Percentiles rank a stretch among this genome's conserved stretches.
phyloP scores from a whole-genome alignment of 2,797 vertebrate species.

The Percopsis omiscomaycus region DNA sequence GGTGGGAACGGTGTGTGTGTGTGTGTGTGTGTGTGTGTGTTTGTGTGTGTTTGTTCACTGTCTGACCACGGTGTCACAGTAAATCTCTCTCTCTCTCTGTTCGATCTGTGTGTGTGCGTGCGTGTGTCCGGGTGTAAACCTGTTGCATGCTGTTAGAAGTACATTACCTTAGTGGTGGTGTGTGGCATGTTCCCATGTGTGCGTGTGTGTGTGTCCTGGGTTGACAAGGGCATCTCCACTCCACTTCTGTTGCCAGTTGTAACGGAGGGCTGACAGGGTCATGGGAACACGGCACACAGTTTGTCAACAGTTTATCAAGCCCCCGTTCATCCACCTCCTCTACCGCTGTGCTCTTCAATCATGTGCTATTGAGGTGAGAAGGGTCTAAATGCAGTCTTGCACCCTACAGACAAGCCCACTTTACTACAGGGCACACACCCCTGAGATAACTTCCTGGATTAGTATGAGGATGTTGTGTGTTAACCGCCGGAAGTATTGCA shows the following conservation, averaged over 20 bases:
- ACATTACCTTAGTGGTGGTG: neutral
- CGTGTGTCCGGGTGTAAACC: neutral
- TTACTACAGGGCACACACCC: too few relatives aligned
- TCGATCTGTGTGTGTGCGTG: neutral
- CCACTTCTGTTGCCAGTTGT: slow-evolving; percentile 6
- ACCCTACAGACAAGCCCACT: too few relatives aligned
- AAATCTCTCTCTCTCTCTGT: too few relatives aligned
- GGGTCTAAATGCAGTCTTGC: too few relatives aligned
- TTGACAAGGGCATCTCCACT: slow-evolving; percentile 5
- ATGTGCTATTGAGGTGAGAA: too few relatives aligned
- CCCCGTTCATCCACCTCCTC: neutral
- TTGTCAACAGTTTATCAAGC: neutral
- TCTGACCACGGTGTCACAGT: too few relatives aligned
- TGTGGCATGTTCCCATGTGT: neutral
- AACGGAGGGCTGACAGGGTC: slow-evolving; percentile 2
- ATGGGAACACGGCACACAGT: neutral
- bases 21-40: neutral
- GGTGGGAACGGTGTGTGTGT: neutral
- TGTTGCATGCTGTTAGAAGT: too few relatives aligned
- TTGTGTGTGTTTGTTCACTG: slow-evolving; percentile 2
- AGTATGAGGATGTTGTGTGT: too few relatives aligned
- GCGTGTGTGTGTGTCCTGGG: slow-evolving; percentile 4
- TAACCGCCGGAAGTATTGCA: too few relatives aligned
- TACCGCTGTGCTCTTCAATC: neutral
- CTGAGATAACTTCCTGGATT: too few relatives aligned